Percentiles rank a stretch among this genome's conserved stretches.
phyloP scores from a whole-genome alignment of 2,888 invertebrate species.

The Allolobophora icterica region DNA sequence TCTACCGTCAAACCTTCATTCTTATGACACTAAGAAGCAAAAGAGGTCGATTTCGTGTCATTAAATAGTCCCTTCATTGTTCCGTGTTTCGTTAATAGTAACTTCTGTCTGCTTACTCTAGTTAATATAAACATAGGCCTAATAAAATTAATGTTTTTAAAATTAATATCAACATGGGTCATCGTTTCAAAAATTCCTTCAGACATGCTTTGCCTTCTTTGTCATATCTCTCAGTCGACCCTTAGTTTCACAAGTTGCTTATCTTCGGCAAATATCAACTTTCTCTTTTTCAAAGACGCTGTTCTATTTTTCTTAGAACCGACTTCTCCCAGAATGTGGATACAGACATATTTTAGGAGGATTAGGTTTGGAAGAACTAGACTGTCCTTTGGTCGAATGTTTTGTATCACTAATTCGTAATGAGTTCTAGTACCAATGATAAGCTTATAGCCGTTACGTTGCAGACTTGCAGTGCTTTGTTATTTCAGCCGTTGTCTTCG shows the following conservation, averaged over 20 bases:
- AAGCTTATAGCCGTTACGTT: not conserved
- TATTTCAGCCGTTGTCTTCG: conserved; percentile 81
- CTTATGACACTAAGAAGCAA: not conserved
- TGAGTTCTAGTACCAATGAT: too few relatives aligned
- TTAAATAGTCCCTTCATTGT: too few relatives aligned
- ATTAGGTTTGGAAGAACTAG: not conserved
- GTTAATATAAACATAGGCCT: too few relatives aligned
- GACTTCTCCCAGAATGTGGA: not conserved
- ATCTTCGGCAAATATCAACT: not conserved
- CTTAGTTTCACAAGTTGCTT: not conserved
- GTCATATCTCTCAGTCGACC: not conserved
- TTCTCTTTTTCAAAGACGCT: not conserved
- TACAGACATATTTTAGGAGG: not conserved
- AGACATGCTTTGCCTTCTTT: not conserved
- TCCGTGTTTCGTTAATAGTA: too few relatives aligned
- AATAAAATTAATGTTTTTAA: too few relatives aligned
- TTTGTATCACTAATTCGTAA: not conserved
- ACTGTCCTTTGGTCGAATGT: not conserved
- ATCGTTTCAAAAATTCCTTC: not conserved
- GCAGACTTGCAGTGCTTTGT: not conserved
- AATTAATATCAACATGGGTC: not conserved
- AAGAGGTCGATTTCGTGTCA: not conserved
- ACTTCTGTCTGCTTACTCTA: too few relatives aligned
- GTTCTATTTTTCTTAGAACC: not conserved
- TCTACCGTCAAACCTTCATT: not conserved